A percentile compares a stretch with the other conserved stretches of the same genome.
Conservation (phyloP, 2,113 vertebrate species). For the Actenoides hombroni region DNA sequence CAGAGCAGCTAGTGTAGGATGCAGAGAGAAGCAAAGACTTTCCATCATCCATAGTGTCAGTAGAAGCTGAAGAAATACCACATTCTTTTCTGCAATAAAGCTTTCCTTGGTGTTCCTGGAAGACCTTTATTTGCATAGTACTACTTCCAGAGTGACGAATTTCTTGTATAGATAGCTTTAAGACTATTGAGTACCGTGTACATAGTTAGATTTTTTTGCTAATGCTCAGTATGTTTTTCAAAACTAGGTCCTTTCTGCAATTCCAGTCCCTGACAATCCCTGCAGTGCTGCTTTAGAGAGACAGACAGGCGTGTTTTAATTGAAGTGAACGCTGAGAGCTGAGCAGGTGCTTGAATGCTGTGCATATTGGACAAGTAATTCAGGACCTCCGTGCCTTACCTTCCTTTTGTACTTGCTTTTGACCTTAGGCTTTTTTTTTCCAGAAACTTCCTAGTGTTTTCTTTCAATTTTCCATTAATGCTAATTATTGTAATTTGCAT, state of each 20-base stretch:
- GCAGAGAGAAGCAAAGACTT: background rate
- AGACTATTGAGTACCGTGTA: background rate
- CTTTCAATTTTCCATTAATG: constrained; percentile 24
- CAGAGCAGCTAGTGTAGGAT: constrained; percentile 11
- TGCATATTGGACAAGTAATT: background rate
- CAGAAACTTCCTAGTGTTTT: constrained; percentile 5
- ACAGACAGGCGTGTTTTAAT: background rate
- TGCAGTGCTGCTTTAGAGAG: background rate
- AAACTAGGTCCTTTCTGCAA: background rate
- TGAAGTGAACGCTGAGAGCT: background rate
- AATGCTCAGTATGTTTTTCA: background rate
- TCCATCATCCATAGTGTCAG: background rate
- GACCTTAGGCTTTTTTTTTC: background rate
- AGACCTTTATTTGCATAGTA: background rate
- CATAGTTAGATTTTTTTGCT: background rate
- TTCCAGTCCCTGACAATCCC: background rate
- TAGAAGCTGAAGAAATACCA: background rate
- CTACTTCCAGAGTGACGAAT: background rate
- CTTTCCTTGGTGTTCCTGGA: background rate
- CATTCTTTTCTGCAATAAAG: background rate
- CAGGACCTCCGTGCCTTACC: background rate
- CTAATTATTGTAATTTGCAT: constrained; percentile 47
- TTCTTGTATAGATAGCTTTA: background rate
- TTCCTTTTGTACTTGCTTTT: constrained; percentile 26
- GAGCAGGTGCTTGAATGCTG: background rate